A percentile compares a stretch with the other conserved stretches of the same genome.
These are phyloP conservation scores for Drosophila leontia DNA, from an alignment of 1,140 invertebrate species.

Conservation along the genomic window DNA sequence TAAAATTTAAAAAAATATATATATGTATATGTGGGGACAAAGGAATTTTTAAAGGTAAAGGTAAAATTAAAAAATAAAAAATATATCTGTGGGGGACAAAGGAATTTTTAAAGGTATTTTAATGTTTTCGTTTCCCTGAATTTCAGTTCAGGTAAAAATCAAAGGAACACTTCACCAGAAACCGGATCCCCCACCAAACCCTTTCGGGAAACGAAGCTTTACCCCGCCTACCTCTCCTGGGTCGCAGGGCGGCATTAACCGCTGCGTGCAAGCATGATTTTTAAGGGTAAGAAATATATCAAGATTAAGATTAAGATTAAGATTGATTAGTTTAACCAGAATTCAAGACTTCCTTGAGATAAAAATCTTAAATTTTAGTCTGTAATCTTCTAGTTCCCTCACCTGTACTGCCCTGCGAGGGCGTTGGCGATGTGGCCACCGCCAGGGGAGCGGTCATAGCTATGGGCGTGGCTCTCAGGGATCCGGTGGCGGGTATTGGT, in stretches of 20 bases:
- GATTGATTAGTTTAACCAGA: constrained; percentile 15
- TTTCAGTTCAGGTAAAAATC: constrained; percentile 3
- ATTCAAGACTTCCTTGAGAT: not conserved
- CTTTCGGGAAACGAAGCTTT: constrained; percentile 2
- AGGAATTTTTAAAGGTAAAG: not conserved
- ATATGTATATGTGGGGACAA: not conserved
- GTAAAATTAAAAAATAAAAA: not conserved
- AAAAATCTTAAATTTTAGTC: too few species aligned
- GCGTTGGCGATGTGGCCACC: constrained; percentile 80
- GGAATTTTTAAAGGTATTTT: not conserved
- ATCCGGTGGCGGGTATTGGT: constrained; percentile 38
- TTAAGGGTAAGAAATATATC: constrained; percentile 2
- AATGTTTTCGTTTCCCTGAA: not conserved
- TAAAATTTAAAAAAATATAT: not conserved
- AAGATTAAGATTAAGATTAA: not conserved
- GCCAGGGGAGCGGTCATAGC: constrained; percentile 64
- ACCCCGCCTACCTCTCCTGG: constrained; percentile 59
- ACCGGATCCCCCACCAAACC: constrained; percentile 11
- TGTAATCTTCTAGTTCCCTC: not conserved
- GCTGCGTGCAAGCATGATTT: constrained; percentile 53
- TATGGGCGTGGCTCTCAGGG: constrained; percentile 66
- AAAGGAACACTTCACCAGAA: constrained; percentile 8
- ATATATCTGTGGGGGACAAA: not conserved
- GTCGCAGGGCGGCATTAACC: constrained; percentile 62
- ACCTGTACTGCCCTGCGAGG: constrained; percentile 83